Percentiles rank a stretch among this genome's conserved stretches.
Evolutionary conservation across 2,113 vertebrate species (phyloP).

Genomic region (Trematocara stigmaticum): DNA sequence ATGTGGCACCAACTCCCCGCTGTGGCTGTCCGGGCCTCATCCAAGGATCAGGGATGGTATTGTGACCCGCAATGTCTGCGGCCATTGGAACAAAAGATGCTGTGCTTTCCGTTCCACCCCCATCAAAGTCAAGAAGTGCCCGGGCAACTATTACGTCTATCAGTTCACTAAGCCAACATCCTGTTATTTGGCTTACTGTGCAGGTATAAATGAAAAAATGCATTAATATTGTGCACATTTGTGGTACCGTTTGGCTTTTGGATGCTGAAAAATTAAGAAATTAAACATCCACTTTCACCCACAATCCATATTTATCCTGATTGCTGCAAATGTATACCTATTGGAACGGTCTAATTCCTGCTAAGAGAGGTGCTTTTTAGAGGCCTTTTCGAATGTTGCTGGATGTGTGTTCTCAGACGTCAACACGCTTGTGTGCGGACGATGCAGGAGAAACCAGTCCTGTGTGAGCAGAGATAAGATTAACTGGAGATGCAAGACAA

Average conservation of each 20-base stretch:
- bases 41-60: constrained; percentile 23
- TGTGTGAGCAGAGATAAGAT: constrained; percentile 50
- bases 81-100: constrained; percentile 44
- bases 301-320: background rate
- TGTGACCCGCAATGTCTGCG: constrained; percentile 32
- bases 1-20: constrained; percentile 40
- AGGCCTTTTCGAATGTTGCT: background rate
- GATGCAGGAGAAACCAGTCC: constrained; percentile 32
- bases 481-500: constrained; percentile 43
- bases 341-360: background rate
- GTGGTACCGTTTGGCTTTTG: rapidly evolving
- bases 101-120: constrained; percentile 32
- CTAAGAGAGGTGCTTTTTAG: background rate
- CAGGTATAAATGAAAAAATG: background rate
- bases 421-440: constrained; percentile 48
- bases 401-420: constrained; percentile 14
- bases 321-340: rapidly evolving
- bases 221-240: background rate
- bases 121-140: constrained; percentile 56
- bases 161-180: background rate
- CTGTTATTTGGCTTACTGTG: constrained; percentile 1
- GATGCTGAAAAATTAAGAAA: rapidly evolving
- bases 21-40: constrained; percentile 47
- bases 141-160: background rate
- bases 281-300: background rate